Conservation (phyloP, 2,113 vertebrate species). For the Chloroceryle aenea region DNA sequence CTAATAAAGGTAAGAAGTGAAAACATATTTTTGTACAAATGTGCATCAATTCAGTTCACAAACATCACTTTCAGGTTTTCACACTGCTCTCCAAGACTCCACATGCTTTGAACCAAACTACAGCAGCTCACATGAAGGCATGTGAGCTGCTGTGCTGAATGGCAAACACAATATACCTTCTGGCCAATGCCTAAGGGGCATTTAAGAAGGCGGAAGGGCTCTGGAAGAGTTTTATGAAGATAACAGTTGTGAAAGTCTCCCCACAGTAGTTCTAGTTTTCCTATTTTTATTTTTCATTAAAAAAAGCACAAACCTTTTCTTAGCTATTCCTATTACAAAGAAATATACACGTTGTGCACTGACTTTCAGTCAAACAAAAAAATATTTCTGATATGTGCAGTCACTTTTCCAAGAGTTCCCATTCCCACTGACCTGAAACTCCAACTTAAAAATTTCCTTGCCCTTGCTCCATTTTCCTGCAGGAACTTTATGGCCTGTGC, state of each 20-base stretch:
- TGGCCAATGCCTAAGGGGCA: neutral
- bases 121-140: neutral
- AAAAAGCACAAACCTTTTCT: neutral
- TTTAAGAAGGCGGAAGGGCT: neutral
- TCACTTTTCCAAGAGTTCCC: neutral
- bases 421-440: neutral
- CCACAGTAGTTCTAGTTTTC: neutral
- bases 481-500: neutral
- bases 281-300: neutral
- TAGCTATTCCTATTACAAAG: neutral
- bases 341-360: accelerated
- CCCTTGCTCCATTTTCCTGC: neutral
- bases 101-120: accelerated
- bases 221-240: neutral
- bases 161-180: neutral
- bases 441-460: neutral
- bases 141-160: neutral
- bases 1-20: conserved; percentile 86
- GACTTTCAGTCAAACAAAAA: neutral
- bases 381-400: neutral
- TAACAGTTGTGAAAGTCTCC: neutral
- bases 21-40: neutral
- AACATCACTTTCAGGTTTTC: neutral
- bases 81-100: neutral
- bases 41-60: neutral